Conservation (phyloP, 2,888 invertebrate genomes). For the Rapana venosa region DNA sequence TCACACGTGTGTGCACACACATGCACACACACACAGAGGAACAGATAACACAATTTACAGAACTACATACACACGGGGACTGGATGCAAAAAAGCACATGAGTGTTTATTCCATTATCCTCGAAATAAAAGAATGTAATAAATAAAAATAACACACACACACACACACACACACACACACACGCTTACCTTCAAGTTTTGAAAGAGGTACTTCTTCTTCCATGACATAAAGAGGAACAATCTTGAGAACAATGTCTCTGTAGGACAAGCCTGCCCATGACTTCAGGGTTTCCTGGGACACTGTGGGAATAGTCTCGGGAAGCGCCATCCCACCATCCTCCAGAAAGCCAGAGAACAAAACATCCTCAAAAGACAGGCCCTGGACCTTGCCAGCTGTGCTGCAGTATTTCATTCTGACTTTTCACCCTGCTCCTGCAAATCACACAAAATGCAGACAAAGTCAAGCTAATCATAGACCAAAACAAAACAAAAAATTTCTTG, state of each 20-base stretch:
- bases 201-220: constrained; percentile 76
- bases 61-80: not conserved
- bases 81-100: no score
- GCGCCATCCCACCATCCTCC: constrained; percentile 78
- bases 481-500: not conserved
- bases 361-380: constrained; percentile 70
- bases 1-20: not conserved
- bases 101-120: no score
- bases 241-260: constrained; percentile 75
- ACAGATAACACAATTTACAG: not conserved
- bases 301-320: constrained; percentile 77
- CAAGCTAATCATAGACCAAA: not conserved
- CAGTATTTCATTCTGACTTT: constrained; percentile 70
- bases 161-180: constrained; percentile 9
- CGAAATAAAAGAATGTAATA: no score
- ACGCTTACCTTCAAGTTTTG: constrained; percentile 68
- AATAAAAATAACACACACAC: constrained; percentile 4
- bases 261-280: constrained; percentile 74
- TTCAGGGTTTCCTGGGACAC: constrained; percentile 64
- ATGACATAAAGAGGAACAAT: constrained; percentile 76
- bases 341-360: constrained; percentile 77
- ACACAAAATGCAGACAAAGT: not conserved
- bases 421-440: not conserved
- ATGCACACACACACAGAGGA: not conserved
- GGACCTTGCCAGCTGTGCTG: constrained; percentile 75